These are phyloP conservation scores for Bombus cullumanus DNA, from an alignment of 1,140 invertebrate species.

Conservation along the genomic window DNA sequence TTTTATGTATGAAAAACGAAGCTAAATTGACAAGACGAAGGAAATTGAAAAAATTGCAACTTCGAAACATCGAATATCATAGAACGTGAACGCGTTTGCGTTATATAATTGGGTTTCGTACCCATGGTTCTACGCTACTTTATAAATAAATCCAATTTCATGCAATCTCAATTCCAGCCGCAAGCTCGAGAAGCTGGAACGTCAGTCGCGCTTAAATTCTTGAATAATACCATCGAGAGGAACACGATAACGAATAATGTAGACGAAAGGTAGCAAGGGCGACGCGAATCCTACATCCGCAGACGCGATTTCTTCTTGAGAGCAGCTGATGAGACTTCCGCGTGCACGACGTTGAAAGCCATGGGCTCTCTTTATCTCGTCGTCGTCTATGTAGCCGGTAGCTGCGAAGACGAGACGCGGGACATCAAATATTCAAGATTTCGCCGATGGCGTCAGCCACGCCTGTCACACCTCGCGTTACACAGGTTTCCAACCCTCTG, in stretches of 20 bases:
- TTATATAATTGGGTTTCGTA: not conserved
- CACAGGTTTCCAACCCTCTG: conserved; percentile 65
- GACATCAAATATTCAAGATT: conserved; percentile 73
- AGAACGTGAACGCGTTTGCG: not conserved
- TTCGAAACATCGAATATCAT: not conserved
- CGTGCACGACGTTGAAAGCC: conserved; percentile 52
- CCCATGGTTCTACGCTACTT: not conserved
- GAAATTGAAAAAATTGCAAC: not conserved
- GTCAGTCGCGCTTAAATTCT: conserved; percentile 24
- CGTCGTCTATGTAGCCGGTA: conserved; percentile 45
- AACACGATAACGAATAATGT: conserved; percentile 38
- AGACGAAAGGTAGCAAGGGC: not conserved
- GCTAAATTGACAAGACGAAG: too few relatives aligned
- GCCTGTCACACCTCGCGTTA: conserved; percentile 69
- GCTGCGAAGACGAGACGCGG: conserved; percentile 51
- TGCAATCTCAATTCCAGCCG: not conserved
- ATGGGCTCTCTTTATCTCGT: conserved; percentile 58
- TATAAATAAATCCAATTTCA: conserved; percentile 4
- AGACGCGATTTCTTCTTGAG: conserved; percentile 29
- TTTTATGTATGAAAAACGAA: too few relatives aligned
- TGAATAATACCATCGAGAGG: conserved; percentile 5
- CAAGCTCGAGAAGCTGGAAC: not conserved
- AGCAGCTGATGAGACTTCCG: conserved; percentile 48
- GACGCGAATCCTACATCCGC: not conserved
- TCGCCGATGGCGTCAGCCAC: conserved; percentile 66